Conservation (phyloP, 1,140 invertebrate species). For the Bursaphelenchus mucronatus region DNA sequence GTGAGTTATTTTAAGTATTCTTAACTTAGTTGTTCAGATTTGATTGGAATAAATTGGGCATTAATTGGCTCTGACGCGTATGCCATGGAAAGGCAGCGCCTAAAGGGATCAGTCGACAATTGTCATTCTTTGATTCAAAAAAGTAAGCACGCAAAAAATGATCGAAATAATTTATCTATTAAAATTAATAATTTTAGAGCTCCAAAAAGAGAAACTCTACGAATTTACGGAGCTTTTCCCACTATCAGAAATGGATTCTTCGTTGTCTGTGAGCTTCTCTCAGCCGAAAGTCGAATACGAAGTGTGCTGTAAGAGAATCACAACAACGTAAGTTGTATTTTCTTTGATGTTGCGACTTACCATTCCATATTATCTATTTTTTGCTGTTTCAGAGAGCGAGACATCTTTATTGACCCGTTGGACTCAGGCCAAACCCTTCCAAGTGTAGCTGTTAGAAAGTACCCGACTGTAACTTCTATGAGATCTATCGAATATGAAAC, state of each 20-base stretch:
- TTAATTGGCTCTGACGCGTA: constrained; percentile 53
- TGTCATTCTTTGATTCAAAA: constrained; percentile 54
- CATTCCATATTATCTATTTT: neutral
- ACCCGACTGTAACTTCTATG: constrained; percentile 47
- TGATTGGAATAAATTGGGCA: constrained; percentile 53
- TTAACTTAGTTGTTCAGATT: constrained; percentile 33
- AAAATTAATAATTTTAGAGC: constrained; percentile 36
- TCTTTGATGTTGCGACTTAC: constrained; percentile 4
- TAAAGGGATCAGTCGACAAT: constrained; percentile 53
- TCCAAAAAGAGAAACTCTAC: constrained; percentile 40
- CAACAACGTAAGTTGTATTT: constrained; percentile 33
- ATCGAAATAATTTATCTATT: constrained; percentile 22
- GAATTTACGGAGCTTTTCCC: constrained; percentile 41
- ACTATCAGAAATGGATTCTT: constrained; percentile 36
- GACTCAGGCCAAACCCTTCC: constrained; percentile 35
- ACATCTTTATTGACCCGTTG: constrained; percentile 49
- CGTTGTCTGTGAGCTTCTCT: constrained; percentile 33
- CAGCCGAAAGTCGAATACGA: constrained; percentile 20
- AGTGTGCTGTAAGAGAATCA: constrained; percentile 41
- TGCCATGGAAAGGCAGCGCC: constrained; percentile 51
- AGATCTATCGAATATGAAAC: constrained; percentile 29
- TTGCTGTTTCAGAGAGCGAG: constrained; percentile 34
- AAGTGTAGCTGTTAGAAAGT: constrained; percentile 29
- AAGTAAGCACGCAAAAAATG: constrained; percentile 31
- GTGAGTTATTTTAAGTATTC: constrained; percentile 26